phyloP scores from a whole-genome alignment of 2,888 invertebrate genomes.

The Biston betularia region DNA sequence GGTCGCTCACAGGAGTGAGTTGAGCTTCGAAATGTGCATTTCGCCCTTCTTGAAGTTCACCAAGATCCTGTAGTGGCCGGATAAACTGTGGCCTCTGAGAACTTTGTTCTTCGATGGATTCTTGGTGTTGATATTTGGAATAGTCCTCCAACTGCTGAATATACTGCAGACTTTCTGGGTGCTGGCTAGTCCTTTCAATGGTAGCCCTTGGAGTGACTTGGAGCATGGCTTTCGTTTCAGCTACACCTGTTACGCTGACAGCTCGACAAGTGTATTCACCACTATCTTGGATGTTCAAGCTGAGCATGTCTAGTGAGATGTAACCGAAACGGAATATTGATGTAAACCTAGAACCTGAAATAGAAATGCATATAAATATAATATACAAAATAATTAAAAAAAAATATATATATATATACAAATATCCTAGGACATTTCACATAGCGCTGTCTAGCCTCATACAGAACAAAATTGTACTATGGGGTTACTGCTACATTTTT shows the following conservation, averaged over 20 bases:
- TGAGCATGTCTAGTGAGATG: slow-evolving; percentile 96
- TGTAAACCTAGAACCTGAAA: slow-evolving; percentile 96
- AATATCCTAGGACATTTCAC: too few relatives aligned
- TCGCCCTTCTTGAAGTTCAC: slow-evolving; percentile 95
- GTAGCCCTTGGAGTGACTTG: slow-evolving; percentile 93
- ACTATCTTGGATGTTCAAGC: slow-evolving; percentile 93
- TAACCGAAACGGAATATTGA: slow-evolving; percentile 99
- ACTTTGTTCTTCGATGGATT: slow-evolving; percentile 93
- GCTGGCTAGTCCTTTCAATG: slow-evolving; percentile 95
- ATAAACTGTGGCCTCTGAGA: slow-evolving; percentile 95
- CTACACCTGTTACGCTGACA: slow-evolving; percentile 94
- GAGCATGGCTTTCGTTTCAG: slow-evolving; percentile 93
- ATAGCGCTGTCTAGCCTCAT: too few relatives aligned
- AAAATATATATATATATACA: too few relatives aligned
- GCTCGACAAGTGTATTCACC: slow-evolving; percentile 97
- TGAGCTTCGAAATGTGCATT: slow-evolving; percentile 98
- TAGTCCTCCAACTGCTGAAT: slow-evolving; percentile 97
- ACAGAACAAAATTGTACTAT: too few relatives aligned
- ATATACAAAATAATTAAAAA: too few relatives aligned
- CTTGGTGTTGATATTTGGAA: slow-evolving; percentile 93
- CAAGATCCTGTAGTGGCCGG: slow-evolving; percentile 94
- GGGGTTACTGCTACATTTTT: too few relatives aligned
- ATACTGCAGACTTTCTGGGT: slow-evolving; percentile 96
- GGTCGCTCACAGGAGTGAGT: slow-evolving; percentile 96
- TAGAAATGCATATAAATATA: slow-evolving; percentile 1